Percentiles rank a stretch among this genome's conserved stretches.
Evolutionary conservation across 53 echinoderm and acorn worm species (phyloP).

Genomic region (Holothuria leucospilota): DNA sequence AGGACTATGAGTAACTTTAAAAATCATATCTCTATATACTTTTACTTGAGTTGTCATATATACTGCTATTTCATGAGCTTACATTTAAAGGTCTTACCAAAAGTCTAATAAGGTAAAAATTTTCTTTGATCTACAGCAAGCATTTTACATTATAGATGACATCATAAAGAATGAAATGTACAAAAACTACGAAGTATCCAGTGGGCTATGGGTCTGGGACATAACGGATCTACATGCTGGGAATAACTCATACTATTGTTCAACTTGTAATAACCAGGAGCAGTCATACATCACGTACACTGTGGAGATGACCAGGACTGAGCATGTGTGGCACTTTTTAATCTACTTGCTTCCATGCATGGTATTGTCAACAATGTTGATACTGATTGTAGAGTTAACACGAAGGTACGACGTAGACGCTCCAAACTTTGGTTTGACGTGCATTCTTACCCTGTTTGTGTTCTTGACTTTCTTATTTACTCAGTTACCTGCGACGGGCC

Average conservation of each 20-base stretch:
- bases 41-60: no score
- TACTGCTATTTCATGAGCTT: no score
- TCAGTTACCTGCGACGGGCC: background rate
- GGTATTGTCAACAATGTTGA: background rate
- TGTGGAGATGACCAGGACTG: background rate
- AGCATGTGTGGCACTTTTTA: background rate
- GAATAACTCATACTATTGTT: background rate
- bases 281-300: constrained; percentile 4
- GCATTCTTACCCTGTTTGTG: constrained; percentile 8
- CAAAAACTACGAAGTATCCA: background rate
- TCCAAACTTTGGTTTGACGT: background rate
- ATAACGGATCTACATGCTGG: background rate
- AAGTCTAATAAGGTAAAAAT: no score
- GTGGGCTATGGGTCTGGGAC: background rate
- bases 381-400: background rate
- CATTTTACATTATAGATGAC: background rate
- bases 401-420: background rate
- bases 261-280: background rate
- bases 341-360: background rate
- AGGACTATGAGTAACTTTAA: no score
- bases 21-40: no score
- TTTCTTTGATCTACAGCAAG: background rate
- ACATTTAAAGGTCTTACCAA: no score
- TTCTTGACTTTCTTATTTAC: background rate
- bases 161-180: background rate